A percentile compares a stretch with the other conserved stretches of the same genome.
Conservation (phyloP, 2,797 vertebrate genomes). For the Spinibarbus caldwelli region DNA sequence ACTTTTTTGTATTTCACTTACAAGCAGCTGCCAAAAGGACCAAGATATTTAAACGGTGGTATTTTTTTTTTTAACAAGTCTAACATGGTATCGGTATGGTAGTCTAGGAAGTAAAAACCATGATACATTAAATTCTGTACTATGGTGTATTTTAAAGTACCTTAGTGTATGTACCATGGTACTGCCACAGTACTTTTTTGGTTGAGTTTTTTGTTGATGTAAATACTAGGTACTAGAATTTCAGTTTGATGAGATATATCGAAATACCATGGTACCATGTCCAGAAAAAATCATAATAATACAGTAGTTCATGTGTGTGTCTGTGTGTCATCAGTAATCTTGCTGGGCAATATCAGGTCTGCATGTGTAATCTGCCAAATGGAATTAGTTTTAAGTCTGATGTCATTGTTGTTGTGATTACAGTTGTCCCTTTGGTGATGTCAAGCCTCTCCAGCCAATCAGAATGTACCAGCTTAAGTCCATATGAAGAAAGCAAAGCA, state of each 20-base stretch:
- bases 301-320: not conserved
- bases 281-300: not conserved
- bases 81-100: not conserved
- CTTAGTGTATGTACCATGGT: not conserved
- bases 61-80: not conserved
- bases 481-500: slow-evolving; percentile 9
- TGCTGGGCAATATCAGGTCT: slow-evolving; percentile 22
- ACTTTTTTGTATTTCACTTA: too few relatives aligned
- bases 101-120: not conserved
- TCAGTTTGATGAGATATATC: not conserved
- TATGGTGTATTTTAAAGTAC: not conserved
- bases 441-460: slow-evolving; percentile 12
- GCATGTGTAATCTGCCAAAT: slow-evolving; percentile 22
- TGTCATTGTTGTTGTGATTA: slow-evolving; percentile 16
- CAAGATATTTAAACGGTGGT: not conserved
- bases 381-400: not conserved
- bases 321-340: slow-evolving; percentile 11
- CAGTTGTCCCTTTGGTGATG: not conserved
- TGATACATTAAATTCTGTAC: not conserved
- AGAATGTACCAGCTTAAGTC: not conserved
- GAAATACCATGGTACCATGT: not conserved
- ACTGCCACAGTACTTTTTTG: not conserved
- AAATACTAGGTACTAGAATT: not conserved
- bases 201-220: not conserved
- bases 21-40: not conserved